phyloP scores from a whole-genome alignment of 2,888 invertebrate genomes.

The Pyrochroa serraticornis region DNA sequence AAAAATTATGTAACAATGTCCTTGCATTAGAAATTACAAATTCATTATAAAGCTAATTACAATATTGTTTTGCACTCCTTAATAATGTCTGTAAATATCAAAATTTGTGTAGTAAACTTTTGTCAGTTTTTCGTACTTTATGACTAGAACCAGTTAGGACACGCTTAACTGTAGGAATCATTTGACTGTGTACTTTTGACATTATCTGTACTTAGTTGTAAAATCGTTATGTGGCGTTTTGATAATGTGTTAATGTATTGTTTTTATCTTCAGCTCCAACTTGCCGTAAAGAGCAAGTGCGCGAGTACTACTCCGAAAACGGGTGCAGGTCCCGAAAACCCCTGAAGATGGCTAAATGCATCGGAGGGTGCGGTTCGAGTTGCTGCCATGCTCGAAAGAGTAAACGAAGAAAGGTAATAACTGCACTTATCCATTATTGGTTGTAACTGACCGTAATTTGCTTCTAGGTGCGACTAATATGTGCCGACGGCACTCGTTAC shows the following conservation, averaged over 20 bases:
- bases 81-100: too few species aligned
- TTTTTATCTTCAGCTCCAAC: conserved; percentile 79
- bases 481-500: conserved; percentile 90
- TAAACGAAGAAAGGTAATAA: conserved; percentile 87
- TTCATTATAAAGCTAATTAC: too few species aligned
- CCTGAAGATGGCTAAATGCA: conserved; percentile 87
- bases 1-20: too few species aligned
- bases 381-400: conserved; percentile 94
- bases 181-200: too few species aligned
- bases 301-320: conserved; percentile 90
- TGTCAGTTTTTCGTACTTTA: too few species aligned
- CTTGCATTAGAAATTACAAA: too few species aligned
- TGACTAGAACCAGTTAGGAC: too few species aligned
- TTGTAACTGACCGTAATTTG: conserved; percentile 18
- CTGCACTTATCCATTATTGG: neutral
- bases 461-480: conserved; percentile 84
- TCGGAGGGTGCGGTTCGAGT: conserved; percentile 78
- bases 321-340: conserved; percentile 89
- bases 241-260: conserved; percentile 35
- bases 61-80: too few species aligned
- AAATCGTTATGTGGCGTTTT: too few species aligned
- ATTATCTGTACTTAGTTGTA: too few species aligned
- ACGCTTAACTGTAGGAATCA: too few species aligned
- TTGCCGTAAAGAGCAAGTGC: conserved; percentile 87
- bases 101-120: too few species aligned